A percentile compares a stretch with the other conserved stretches of the same genome.
These are phyloP conservation scores for Crax fasciolata DNA, from an alignment of 2,797 vertebrate genomes.

Conservation along the genomic window DNA sequence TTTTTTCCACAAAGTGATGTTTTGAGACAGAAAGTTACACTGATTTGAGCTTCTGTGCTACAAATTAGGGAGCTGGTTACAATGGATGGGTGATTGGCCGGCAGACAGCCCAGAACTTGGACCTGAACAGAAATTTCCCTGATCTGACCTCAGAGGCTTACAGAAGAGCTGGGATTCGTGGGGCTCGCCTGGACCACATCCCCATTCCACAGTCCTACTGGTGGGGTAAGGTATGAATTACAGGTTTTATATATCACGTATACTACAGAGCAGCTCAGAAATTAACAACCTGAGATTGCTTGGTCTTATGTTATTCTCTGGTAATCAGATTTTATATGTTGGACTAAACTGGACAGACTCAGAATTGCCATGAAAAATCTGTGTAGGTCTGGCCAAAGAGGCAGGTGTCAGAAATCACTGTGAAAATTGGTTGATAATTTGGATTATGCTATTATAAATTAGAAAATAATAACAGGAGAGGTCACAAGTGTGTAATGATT, in stretches of 20 bases:
- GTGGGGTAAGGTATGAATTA: conserved; percentile 92
- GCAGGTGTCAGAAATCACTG: background rate
- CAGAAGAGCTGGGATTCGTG: conserved; percentile 85
- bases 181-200: conserved; percentile 90
- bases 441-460: background rate
- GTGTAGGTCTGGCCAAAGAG: background rate
- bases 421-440: background rate
- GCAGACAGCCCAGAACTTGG: conserved; percentile 92
- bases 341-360: background rate
- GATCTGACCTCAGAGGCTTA: conserved; percentile 94
- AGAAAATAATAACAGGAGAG: background rate
- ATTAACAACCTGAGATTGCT: background rate
- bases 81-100: conserved; percentile 95
- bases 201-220: conserved; percentile 94
- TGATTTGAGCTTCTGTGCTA: background rate
- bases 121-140: conserved; percentile 97
- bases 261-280: background rate
- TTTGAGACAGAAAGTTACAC: background rate
- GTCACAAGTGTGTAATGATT: background rate
- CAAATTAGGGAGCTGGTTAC: conserved; percentile 89
- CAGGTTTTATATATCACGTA: conserved; percentile 40
- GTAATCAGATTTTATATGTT: background rate
- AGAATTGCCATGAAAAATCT: background rate
- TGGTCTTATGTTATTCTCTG: background rate
- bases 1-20: background rate